A percentile compares a stretch with the other conserved stretches of the same genome.
These are phyloP conservation scores for Macropodus opercularis DNA, from an alignment of 2,797 vertebrate species.

Conservation along the genomic window DNA sequence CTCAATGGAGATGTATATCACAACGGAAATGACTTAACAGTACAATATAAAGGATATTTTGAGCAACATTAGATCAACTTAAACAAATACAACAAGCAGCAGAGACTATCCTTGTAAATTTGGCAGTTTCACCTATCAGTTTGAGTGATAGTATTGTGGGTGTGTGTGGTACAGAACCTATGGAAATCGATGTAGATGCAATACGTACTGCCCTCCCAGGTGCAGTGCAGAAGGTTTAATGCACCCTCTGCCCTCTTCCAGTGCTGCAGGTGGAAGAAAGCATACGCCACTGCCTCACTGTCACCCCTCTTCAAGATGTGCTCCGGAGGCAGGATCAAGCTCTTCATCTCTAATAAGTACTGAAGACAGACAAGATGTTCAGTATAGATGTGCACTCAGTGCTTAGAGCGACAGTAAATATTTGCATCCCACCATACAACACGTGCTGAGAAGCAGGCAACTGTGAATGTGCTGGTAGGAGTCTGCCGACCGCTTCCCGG, in stretches of 20 bases:
- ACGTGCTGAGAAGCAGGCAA: background rate
- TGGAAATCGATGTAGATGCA: too few species aligned
- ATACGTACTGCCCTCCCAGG: slow-evolving; percentile 90
- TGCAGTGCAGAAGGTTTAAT: slow-evolving; percentile 96
- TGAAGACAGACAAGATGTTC: slow-evolving; percentile 62
- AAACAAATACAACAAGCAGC: too few species aligned
- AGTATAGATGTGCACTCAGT: slow-evolving; percentile 3
- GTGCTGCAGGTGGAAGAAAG: slow-evolving; percentile 99
- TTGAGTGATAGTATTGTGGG: too few species aligned
- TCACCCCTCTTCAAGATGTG: slow-evolving; percentile 98
- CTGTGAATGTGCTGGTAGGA: background rate
- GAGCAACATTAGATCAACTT: too few species aligned
- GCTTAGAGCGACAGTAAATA: background rate
- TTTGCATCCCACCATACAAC: background rate
- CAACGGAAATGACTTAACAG: background rate
- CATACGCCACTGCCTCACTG: slow-evolving; percentile 97
- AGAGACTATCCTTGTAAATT: too few species aligned
- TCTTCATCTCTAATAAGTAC: slow-evolving; percentile 99
- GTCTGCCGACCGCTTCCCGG: background rate
- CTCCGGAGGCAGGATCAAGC: slow-evolving; percentile 97
- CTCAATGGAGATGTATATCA: background rate
- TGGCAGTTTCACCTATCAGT: too few species aligned
- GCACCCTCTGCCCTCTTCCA: slow-evolving; percentile 99
- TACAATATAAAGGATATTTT: too few species aligned
- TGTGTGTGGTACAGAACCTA: too few species aligned